phyloP scores from a whole-genome alignment of 1,140 invertebrate genomes.

The Manduca sexta region DNA sequence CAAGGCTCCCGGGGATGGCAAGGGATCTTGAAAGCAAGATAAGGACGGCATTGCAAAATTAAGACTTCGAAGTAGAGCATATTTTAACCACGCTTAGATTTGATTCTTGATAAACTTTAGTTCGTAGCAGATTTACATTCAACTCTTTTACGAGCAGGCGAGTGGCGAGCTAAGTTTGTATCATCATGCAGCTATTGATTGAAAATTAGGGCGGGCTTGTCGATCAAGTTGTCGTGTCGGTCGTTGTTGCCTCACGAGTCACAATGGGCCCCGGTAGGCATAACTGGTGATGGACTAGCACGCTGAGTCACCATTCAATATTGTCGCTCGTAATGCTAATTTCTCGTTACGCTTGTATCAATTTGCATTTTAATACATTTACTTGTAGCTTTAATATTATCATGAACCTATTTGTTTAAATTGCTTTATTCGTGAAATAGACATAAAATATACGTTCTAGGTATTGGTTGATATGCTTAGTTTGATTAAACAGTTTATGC shows the following conservation, averaged over 20 bases:
- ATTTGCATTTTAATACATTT: constrained; percentile 67
- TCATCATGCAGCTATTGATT: constrained; percentile 58
- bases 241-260: constrained; percentile 29
- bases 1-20: too few relatives aligned
- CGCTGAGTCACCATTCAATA: constrained; percentile 65
- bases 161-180: too few relatives aligned
- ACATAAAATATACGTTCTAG: too few relatives aligned
- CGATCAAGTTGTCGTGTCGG: constrained; percentile 49
- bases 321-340: constrained; percentile 69
- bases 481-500: too few relatives aligned
- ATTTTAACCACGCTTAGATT: too few relatives aligned
- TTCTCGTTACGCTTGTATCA: constrained; percentile 64
- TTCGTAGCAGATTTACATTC: too few relatives aligned
- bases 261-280: constrained; percentile 33
- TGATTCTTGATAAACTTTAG: too few relatives aligned
- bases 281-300: constrained; percentile 55
- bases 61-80: too few relatives aligned
- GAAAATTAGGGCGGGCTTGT: constrained; percentile 60
- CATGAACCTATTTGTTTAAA: constrained; percentile 42
- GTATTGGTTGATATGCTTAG: too few relatives aligned
- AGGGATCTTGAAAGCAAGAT: too few relatives aligned
- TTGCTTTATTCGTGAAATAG: background rate
- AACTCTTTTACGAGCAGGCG: too few relatives aligned
- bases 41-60: too few relatives aligned
- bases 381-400: constrained; percentile 34